phyloP scores from a whole-genome alignment of 2,797 vertebrate genomes.

The Limosa lapponica region DNA sequence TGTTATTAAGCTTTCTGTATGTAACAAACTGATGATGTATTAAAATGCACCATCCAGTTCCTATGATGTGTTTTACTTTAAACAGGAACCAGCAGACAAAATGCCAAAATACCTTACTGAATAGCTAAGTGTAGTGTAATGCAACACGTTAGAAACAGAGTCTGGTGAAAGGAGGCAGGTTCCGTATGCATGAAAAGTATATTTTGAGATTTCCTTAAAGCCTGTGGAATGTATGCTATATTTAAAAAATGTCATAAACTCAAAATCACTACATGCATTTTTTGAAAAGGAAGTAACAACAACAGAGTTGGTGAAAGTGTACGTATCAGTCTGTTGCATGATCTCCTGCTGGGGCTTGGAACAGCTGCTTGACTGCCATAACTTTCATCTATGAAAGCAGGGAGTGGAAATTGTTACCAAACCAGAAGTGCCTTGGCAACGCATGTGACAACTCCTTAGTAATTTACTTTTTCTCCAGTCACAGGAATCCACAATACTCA shows the following conservation, averaged over 20 bases:
- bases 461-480: conserved; percentile 9
- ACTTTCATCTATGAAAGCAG: not conserved
- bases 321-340: fast-evolving
- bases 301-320: not conserved
- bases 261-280: not conserved
- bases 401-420: conserved; percentile 27
- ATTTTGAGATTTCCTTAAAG: not conserved
- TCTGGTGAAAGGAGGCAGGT: not conserved
- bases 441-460: not conserved
- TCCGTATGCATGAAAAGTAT: not conserved
- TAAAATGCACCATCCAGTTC: not conserved
- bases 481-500: not conserved
- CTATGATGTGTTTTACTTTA: not conserved
- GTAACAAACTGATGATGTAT: not conserved
- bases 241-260: not conserved
- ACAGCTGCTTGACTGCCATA: not conserved
- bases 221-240: not conserved
- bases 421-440: not conserved
- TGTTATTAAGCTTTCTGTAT: not conserved
- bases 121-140: not conserved
- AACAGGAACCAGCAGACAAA: not conserved
- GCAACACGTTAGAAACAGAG: not conserved
- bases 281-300: not conserved
- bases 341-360: not conserved
- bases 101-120: conserved; percentile 26